phyloP scores from a whole-genome alignment of 2,888 invertebrate genomes.

The Acanthoscelides obtectus region DNA sequence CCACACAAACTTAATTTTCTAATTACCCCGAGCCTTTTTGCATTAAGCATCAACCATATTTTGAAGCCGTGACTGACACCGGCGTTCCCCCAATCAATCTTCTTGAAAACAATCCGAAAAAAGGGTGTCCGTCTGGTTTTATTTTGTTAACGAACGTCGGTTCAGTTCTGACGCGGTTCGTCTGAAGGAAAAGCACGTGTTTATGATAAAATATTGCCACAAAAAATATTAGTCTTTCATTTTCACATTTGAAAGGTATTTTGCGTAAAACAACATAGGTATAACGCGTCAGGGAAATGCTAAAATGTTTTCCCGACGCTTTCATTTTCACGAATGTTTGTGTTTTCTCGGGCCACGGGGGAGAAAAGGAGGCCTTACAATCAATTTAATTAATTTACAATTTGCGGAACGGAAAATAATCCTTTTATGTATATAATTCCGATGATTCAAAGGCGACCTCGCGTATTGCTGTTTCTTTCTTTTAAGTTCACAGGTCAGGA shows the following conservation, averaged over 20 bases:
- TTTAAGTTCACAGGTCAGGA: not conserved
- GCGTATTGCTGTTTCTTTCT: not conserved
- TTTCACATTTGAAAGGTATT: constrained; percentile 42
- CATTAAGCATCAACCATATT: not conserved
- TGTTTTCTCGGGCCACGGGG: constrained; percentile 15
- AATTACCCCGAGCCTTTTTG: not conserved
- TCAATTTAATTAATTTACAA: constrained; percentile 7
- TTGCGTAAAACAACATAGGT: constrained; percentile 45
- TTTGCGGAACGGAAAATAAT: not conserved
- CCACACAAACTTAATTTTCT: too few relatives aligned
- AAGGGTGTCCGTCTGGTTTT: constrained; percentile 17
- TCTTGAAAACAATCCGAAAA: not conserved
- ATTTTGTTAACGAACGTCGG: constrained; percentile 26
- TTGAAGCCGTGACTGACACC: not conserved
- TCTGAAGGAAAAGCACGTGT: constrained; percentile 42
- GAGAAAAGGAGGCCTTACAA: constrained; percentile 6
- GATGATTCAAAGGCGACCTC: not conserved
- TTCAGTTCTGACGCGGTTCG: constrained; percentile 20
- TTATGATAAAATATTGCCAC: constrained; percentile 38
- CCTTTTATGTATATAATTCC: not conserved
- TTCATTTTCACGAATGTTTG: constrained; percentile 34
- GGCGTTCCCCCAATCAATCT: not conserved
- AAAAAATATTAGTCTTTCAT: constrained; percentile 50
- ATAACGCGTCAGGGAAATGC: constrained; percentile 21
- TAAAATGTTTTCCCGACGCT: constrained; percentile 10